Evolutionary conservation across 1,140 invertebrate species (phyloP).

Genomic region (Schlechtendalia chinensis): DNA sequence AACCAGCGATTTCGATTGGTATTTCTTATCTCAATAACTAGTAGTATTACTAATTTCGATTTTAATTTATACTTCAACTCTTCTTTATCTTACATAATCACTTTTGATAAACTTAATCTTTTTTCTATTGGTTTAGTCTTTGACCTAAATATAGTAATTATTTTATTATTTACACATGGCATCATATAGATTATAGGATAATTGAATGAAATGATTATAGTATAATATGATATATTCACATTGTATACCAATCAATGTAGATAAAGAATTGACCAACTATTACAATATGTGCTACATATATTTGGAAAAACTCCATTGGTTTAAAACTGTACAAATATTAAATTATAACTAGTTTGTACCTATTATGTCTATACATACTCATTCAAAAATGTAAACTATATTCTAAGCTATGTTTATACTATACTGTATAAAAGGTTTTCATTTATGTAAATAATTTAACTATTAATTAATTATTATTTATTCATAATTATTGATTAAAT

Average conservation of each 20-base stretch:
- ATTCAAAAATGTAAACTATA: neutral
- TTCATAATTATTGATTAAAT: too few relatives aligned
- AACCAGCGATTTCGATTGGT: neutral
- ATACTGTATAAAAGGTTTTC: too few relatives aligned
- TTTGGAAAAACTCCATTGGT: neutral
- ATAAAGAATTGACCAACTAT: neutral
- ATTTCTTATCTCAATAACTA: conserved; percentile 17
- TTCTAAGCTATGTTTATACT: neutral
- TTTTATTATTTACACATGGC: neutral
- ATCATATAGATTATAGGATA: neutral
- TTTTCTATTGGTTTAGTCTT: conserved; percentile 30
- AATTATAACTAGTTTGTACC: neutral
- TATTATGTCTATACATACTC: neutral
- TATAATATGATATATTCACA: neutral
- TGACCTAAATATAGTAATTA: conserved; percentile 12
- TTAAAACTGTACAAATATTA: too few relatives aligned
- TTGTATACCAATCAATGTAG: neutral
- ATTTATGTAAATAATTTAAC: too few relatives aligned
- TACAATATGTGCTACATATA: neutral
- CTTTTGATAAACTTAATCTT: conserved; percentile 27
- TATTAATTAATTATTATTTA: too few relatives aligned
- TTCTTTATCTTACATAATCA: neutral
- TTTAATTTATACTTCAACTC: neutral
- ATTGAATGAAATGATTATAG: conserved; percentile 19
- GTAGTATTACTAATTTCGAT: neutral